Base-by-base conservation (phyloP, 1,140 invertebrate genomes). In the Thereuonema tuberculata region DNA sequence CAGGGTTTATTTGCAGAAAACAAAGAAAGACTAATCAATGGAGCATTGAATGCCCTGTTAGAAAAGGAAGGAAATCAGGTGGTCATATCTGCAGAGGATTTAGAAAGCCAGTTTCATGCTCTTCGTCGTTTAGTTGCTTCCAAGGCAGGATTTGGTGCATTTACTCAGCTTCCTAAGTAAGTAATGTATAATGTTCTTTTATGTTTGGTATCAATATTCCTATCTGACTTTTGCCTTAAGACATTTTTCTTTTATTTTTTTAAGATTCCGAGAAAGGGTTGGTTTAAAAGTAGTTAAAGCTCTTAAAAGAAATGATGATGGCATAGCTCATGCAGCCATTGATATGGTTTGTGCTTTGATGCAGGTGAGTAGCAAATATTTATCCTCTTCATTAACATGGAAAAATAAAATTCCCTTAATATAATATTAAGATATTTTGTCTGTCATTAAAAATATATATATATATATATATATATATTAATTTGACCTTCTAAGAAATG, bases 291-390 rank as follows among this genome's bases (percentile, higher is more conserved):
- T 98, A 24, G 89, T 97, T 1, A 82, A 84, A 66, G 89, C 93
- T n/a, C 73, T 99, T 61, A 87, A 91, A 60, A 78, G 86, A 64
- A 87, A 93, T 66, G 83, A 93, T 71, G 82, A 86, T 67, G 91
- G 86, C 23, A 87, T 98, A 17, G 90, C 92, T 24, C 91, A 99
- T 77, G 89, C 94, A 5, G 93, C 93, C 14, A 82, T 99, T 61
- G 96, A 99, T 75, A 94, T 96, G 77, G 82, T 99, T 55, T 95
- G 92, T 76, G 91, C 95, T 27, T 78, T 99, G 14, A 95, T 99
- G 89, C 93, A 98, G 75, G 74, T 76, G n/a, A n/a, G n/a, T n/a
- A n/a, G n/a, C n/a, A n/a, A n/a, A n/a, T n/a, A n/a, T n/a, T n/a
- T n/a, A n/a, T n/a, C n/a, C n/a, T n/a, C n/a, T n/a, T n/a, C n/a